phyloP scores from a whole-genome alignment of 2,797 vertebrate species.

The Craterocephalus amniculus region DNA sequence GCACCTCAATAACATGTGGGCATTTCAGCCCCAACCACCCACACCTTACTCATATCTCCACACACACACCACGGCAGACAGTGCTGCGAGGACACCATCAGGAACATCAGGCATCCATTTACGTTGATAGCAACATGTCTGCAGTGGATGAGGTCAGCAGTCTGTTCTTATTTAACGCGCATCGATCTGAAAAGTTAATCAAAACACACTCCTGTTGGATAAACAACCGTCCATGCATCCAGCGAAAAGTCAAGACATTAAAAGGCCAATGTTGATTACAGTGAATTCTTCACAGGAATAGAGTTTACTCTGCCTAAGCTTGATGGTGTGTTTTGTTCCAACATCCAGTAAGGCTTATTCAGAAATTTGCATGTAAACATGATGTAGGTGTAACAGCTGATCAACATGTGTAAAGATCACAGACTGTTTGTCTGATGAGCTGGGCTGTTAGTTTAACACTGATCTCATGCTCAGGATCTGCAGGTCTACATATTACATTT shows the following conservation, averaged over 20 bases:
- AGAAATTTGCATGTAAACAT: neutral
- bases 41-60: slow-evolving; percentile 27
- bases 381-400: too few species aligned
- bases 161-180: slow-evolving; percentile 47
- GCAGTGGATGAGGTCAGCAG: slow-evolving; percentile 51
- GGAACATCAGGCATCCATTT: slow-evolving; percentile 48
- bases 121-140: slow-evolving; percentile 24
- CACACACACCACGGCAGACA: slow-evolving; percentile 32
- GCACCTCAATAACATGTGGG: slow-evolving; percentile 42
- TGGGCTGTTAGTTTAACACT: too few species aligned
- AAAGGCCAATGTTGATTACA: slow-evolving; percentile 32
- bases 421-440: too few species aligned
- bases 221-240: slow-evolving; percentile 27
- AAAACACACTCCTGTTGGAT: slow-evolving; percentile 28
- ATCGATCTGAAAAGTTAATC: slow-evolving; percentile 36
- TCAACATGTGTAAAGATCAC: too few species aligned
- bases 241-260: slow-evolving; percentile 49
- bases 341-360: neutral
- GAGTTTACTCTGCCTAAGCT: slow-evolving; percentile 16
- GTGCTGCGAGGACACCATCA: slow-evolving; percentile 20
- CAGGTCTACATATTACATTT: neutral
- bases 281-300: slow-evolving; percentile 18
- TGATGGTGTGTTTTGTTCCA: neutral
- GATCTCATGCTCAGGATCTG: too few species aligned
- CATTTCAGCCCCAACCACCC: slow-evolving; percentile 48